Evolutionary conservation across 2,797 vertebrate species (phyloP).

Genomic region (Lophius americanus): DNA sequence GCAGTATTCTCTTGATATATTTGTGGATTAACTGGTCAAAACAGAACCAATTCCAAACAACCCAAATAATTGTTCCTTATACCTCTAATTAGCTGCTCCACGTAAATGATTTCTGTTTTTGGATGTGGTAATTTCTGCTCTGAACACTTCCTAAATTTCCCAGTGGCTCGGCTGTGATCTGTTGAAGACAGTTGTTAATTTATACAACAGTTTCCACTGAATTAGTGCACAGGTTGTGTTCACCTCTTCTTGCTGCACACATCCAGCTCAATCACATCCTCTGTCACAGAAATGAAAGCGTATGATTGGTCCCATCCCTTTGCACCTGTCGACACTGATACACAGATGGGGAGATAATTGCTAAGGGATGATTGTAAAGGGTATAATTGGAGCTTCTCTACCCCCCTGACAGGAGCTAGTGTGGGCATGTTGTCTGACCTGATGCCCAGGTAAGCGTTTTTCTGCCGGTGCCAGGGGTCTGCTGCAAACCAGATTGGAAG

Average conservation of each 20-base stretch:
- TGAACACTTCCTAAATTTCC: constrained; percentile 30
- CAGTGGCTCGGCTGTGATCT: constrained; percentile 22
- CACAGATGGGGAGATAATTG: constrained; percentile 78
- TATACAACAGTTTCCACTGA: constrained; percentile 23
- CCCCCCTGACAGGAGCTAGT: constrained; percentile 67
- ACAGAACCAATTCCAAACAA: no score
- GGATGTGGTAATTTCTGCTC: background rate
- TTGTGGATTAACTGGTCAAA: no score
- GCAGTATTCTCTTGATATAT: no score
- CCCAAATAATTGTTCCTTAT: background rate
- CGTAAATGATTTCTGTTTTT: background rate
- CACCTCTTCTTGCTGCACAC: constrained; percentile 20
- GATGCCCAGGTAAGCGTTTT: constrained; percentile 77
- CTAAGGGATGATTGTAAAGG: constrained; percentile 70
- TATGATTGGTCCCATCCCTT: constrained; percentile 47
- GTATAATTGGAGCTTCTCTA: constrained; percentile 75
- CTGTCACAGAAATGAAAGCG: constrained; percentile 48
- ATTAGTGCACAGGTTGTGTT: constrained; percentile 42
- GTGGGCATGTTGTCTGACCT: constrained; percentile 70
- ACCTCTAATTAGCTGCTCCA: constrained; percentile 2
- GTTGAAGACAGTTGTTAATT: constrained; percentile 25
- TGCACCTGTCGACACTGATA: constrained; percentile 69
- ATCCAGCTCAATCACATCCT: constrained; percentile 48
- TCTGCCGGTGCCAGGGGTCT: constrained; percentile 50
- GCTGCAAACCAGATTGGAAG: constrained; percentile 61